Evolutionary conservation across 2,113 vertebrate species (phyloP), one percentile per base, ranked within the genome.

Genomic region (Xiphias gladius): DNA sequence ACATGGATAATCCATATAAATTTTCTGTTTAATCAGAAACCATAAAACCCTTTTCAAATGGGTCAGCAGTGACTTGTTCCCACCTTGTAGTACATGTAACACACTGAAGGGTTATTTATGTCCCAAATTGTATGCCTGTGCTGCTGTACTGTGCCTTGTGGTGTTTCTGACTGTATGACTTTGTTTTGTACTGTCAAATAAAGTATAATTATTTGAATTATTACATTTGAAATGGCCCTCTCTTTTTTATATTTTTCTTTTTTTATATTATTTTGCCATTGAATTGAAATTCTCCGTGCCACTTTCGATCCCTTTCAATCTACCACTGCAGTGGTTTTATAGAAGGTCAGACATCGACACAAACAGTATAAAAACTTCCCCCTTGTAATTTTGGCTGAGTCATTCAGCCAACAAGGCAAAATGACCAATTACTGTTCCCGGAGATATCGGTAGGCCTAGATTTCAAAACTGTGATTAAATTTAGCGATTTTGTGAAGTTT

Each of bases 161-260:
- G 39, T 90, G 90, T 91, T 91, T 90, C 79, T 81, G 82, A 87
- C 73, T 86, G 81, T 91, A 91, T 89, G 61, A 87, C 80, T 85
- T 91, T 88, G 83, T 83, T 93, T 92, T 91, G 87, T 88, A 92
- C 84, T 63, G 90, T 93, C 86, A 77, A 87, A 91, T 88, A 89
- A 92, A 91, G 82, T 91, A 79, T 66, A 46, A 79, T 77, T 77
- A 76, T 88, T 89, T 57, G 24, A 78, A 83, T 80, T 69, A 68
- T 58, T 67, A 58, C 30, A 68, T 80, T 83, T 67, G 43, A 78
- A 83, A 72, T 54, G 35, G 22, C n/a, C 17, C 7, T 52, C 5
- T 32, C 35, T n/a, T n/a, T n/a, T n/a, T n/a, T 35, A 35, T 14
- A 12, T 43, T 66, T 63, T 70, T 28, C 26, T 67, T 46, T 32